Conservation (phyloP, 1,140 invertebrate genomes). For the Dreissena polymorpha region DNA sequence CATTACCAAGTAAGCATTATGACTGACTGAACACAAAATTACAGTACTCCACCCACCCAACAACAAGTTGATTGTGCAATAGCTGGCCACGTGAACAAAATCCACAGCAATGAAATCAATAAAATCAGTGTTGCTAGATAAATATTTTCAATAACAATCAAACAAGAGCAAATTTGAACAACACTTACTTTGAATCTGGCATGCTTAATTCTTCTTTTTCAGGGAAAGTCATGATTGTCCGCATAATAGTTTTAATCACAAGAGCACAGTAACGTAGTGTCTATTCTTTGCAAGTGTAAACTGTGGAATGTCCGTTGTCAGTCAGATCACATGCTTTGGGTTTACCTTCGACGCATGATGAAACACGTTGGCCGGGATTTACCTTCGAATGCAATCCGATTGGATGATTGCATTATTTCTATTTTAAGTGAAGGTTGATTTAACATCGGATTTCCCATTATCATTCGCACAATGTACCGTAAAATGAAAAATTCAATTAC, state of each 20-base stretch:
- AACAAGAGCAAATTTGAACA: conserved; percentile 12
- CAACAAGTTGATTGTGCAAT: not conserved
- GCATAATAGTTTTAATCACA: conserved; percentile 13
- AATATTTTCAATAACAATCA: not conserved
- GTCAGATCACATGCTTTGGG: not conserved
- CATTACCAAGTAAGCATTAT: no score
- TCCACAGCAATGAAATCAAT: not conserved
- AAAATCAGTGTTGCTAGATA: not conserved
- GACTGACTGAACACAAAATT: not conserved
- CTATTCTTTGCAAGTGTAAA: not conserved
- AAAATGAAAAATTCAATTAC: not conserved
- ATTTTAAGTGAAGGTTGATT: not conserved
- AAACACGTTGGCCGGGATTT: not conserved
- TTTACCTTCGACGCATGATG: not conserved
- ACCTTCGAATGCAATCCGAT: not conserved
- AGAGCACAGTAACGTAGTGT: not conserved
- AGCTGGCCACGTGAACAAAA: not conserved
- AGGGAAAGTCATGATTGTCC: conserved; percentile 43
- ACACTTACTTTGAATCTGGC: conserved; percentile 41
- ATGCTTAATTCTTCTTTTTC: conserved; percentile 35
- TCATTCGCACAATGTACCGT: not conserved
- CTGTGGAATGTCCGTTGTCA: no score
- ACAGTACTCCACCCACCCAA: not conserved
- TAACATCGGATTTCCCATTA: not conserved
- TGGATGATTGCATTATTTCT: not conserved